These are phyloP conservation scores for Gnatocerus cornutus DNA, from an alignment of 2,888 invertebrate genomes.

Conservation along the genomic window DNA sequence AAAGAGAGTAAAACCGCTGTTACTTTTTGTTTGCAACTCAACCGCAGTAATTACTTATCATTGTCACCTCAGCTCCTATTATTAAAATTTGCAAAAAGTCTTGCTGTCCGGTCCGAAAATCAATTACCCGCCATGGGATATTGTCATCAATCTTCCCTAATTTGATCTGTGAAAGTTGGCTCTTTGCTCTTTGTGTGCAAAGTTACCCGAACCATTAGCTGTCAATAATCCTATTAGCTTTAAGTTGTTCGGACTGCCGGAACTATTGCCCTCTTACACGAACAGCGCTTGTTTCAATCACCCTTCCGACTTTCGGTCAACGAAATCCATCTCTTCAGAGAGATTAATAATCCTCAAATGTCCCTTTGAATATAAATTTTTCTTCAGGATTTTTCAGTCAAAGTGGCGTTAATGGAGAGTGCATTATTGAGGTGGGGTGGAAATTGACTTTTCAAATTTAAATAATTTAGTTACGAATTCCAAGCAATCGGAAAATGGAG, in stretches of 20 bases:
- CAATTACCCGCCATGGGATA: slow-evolving; percentile 7
- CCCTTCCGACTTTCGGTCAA: slow-evolving; percentile 1
- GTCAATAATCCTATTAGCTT: slow-evolving; percentile 50
- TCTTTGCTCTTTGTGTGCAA: slow-evolving; percentile 34
- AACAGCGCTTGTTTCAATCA: slow-evolving; percentile 4
- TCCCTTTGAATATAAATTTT: slow-evolving; percentile 10
- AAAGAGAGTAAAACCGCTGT: neutral
- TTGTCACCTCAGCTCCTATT: no score
- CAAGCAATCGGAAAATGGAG: slow-evolving; percentile 7
- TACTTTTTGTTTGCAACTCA: no score
- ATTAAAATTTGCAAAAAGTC: slow-evolving; percentile 2
- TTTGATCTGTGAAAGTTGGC: slow-evolving; percentile 41
- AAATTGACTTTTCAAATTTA: slow-evolving; percentile 11
- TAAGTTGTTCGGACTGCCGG: slow-evolving; percentile 37
- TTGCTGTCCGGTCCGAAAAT: slow-evolving; percentile 10
- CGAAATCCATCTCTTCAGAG: neutral
- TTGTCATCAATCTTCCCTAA: slow-evolving; percentile 42
- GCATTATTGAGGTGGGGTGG: neutral
- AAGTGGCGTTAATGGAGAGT: neutral
- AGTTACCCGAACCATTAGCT: slow-evolving; percentile 47
- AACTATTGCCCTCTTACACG: slow-evolving; percentile 22
- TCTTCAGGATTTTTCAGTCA: slow-evolving; percentile 5
- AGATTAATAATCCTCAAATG: slow-evolving; percentile 13
- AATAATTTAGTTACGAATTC: slow-evolving; percentile 15
- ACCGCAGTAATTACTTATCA: neutral